A percentile compares a stretch with the other conserved stretches of the same genome.
Conservation (phyloP, 2,797 vertebrate species). For the Rhadinocentrus ornatus region DNA sequence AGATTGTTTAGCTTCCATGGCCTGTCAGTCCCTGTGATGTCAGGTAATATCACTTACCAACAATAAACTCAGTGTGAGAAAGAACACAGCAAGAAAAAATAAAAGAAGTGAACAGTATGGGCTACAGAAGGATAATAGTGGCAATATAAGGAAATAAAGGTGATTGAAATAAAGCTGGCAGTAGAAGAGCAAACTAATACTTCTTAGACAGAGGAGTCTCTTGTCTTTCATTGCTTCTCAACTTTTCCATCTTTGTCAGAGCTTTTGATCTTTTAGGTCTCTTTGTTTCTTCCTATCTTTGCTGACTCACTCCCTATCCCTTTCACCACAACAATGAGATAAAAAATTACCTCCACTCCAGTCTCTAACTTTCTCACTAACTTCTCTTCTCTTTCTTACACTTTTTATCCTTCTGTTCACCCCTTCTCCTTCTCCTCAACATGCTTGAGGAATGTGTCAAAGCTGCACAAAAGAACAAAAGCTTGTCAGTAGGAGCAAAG, state of each 20-base stretch:
- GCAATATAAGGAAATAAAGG: slow-evolving; percentile 58
- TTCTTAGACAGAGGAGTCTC: slow-evolving; percentile 60
- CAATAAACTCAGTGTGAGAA: slow-evolving; percentile 33
- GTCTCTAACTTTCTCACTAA: slow-evolving; percentile 57
- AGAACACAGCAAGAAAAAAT: slow-evolving; percentile 40
- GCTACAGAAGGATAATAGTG: slow-evolving; percentile 28
- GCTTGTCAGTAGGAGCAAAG: slow-evolving; percentile 56
- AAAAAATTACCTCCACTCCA: slow-evolving; percentile 63
- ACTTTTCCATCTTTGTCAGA: slow-evolving; percentile 67
- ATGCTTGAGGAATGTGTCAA: slow-evolving; percentile 79
- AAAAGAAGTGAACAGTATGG: slow-evolving; percentile 41
- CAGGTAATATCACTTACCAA: slow-evolving; percentile 57
- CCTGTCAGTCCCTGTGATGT: slow-evolving; percentile 33
- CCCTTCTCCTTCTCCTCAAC: slow-evolving; percentile 58
- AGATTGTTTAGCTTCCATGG: slow-evolving; percentile 13
- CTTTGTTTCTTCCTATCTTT: slow-evolving; percentile 11
- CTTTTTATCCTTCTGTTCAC: slow-evolving; percentile 50
- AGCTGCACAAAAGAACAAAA: slow-evolving; percentile 81
- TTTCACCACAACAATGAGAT: slow-evolving; percentile 67
- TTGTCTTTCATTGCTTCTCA: slow-evolving; percentile 50
- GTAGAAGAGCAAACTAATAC: slow-evolving; percentile 65
- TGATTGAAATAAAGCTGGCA: slow-evolving; percentile 65
- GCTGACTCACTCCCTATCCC: slow-evolving; percentile 65
- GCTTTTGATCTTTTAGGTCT: slow-evolving; percentile 63
- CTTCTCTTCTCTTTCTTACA: slow-evolving; percentile 38